Evolutionary conservation across 2,888 invertebrate genomes (phyloP), one percentile per base, ranked within the genome.

Genomic region (Adelphocoris suturalis): DNA sequence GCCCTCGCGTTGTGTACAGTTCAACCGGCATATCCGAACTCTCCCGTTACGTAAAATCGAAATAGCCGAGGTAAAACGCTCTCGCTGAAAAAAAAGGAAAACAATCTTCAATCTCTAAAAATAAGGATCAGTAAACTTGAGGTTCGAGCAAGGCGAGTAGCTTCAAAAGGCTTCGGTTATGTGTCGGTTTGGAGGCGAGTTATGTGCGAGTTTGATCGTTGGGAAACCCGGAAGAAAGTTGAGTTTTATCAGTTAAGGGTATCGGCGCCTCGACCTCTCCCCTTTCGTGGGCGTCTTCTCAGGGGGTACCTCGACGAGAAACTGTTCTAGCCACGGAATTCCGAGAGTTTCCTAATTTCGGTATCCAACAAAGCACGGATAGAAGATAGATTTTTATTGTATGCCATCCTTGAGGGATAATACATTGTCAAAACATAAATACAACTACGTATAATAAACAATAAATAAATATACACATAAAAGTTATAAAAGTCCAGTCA

Each of bases 161-260:
- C 23, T 19, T n/a, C 57, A 1, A 23, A 3, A 3, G 11, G 23
- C 11, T n/a, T 9, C 19, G 16, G 57, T 57, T 57, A 57, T 57
- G 19, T 68, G 68, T 68, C 1, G 23, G 23, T 61, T 61, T 19
- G 19, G n/a, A n/a, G n/a, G 19, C n/a, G 19, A 19, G 13, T 16
- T 61, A 16, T 61, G 61, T 61, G 61, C 19, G 2, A 16, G 16
- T 2, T 11, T 52, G 52, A 52, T 19, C 9, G 61, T 61, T 61
- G 16, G 61, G 61, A 61, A 61, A 19, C n/a, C n/a, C 61, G 61
- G 61, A 19, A 68, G 68, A 68, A 68, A 68, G 48, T 80, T 46
- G 80, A 14, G n/a, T 75, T 68, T 68, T 23, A 68, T 68, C 68
- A 2, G 68, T 52, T 3, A 23, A 16, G 23, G 23, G 23, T 19